Evolutionary conservation across 2,113 vertebrate species (phyloP).

Genomic region (Neopipo cinnamomea): DNA sequence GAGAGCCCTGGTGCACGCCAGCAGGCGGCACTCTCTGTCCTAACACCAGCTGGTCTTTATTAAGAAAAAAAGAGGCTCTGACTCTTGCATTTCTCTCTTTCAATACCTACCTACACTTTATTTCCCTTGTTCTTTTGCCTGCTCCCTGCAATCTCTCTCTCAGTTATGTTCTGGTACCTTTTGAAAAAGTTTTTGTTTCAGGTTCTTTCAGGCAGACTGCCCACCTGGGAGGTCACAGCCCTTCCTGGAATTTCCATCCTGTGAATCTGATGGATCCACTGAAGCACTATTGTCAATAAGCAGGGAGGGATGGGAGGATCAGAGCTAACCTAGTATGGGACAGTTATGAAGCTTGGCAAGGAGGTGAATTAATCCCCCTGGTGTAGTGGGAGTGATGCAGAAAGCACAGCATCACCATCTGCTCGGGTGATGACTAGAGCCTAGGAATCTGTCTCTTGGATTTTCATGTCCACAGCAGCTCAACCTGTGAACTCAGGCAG

Average conservation of each 20-base stretch:
- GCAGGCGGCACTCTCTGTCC: constrained; percentile 16
- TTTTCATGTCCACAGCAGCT: neutral
- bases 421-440: neutral
- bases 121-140: neutral
- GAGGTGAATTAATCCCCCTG: neutral
- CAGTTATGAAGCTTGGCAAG: neutral
- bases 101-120: neutral
- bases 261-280: neutral
- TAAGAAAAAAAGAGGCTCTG: neutral
- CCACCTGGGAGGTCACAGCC: neutral
- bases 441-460: neutral
- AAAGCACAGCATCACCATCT: neutral
- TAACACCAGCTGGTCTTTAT: neutral
- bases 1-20: neutral
- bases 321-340: neutral
- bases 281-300: neutral
- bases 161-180: neutral
- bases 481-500: neutral
- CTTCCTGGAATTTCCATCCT: neutral
- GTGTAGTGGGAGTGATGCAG: fast-evolving
- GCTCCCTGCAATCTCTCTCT: neutral
- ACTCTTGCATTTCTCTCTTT: neutral
- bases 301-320: neutral
- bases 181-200: neutral
- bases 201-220: fast-evolving